Evolutionary conservation across 2,888 invertebrate species (phyloP).

Genomic region (Harpagoxenus sublaevis): DNA sequence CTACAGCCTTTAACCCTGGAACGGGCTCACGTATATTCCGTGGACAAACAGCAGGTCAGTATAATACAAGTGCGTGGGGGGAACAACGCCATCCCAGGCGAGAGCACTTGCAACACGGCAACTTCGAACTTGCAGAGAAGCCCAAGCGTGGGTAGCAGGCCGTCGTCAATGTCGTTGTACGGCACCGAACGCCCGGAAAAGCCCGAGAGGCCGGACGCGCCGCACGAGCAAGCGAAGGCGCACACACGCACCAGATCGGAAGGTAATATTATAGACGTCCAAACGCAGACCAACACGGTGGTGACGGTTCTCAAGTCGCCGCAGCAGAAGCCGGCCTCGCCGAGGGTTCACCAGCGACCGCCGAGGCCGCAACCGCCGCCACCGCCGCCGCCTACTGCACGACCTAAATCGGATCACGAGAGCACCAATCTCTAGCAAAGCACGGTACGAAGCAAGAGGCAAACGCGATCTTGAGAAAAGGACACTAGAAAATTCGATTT

Average conservation of each 20-base stretch:
- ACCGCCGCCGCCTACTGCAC: slow-evolving; percentile 81
- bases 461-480: neutral
- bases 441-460: neutral
- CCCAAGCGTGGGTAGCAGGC: slow-evolving; percentile 85
- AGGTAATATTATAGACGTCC: slow-evolving; percentile 88
- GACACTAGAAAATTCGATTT: slow-evolving; percentile 9
- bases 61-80: slow-evolving; percentile 88
- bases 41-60: slow-evolving; percentile 92
- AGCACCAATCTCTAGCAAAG: slow-evolving; percentile 83
- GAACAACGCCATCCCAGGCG: slow-evolving; percentile 74
- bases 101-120: slow-evolving; percentile 82
- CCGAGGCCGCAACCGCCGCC: slow-evolving; percentile 85
- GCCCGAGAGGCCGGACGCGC: slow-evolving; percentile 78
- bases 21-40: slow-evolving; percentile 91
- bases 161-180: slow-evolving; percentile 83
- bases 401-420: slow-evolving; percentile 83
- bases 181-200: slow-evolving; percentile 79
- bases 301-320: slow-evolving; percentile 80
- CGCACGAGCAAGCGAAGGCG: slow-evolving; percentile 79
- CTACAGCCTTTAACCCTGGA: slow-evolving; percentile 87
- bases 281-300: slow-evolving; percentile 82
- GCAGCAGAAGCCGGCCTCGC: slow-evolving; percentile 81
- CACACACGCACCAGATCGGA: slow-evolving; percentile 87
- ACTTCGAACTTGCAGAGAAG: slow-evolving; percentile 85
- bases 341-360: slow-evolving; percentile 82